Evolutionary conservation across 2,113 vertebrate species (phyloP), one percentile per base, ranked within the genome.

Genomic region (Dunckerocampus dactyliophorus): DNA sequence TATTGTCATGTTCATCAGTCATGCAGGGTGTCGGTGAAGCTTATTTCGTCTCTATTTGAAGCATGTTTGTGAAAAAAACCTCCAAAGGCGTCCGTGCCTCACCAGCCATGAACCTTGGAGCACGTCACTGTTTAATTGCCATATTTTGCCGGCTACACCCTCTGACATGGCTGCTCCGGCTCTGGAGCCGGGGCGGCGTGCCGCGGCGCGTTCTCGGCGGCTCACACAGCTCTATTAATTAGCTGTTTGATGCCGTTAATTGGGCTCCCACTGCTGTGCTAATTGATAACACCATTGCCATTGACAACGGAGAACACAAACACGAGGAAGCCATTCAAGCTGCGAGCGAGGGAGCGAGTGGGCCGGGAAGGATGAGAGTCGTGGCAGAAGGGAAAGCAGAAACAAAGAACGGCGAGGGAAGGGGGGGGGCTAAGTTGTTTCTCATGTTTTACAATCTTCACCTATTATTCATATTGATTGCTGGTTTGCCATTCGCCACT

Each of bases 231-330:
- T 89, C 85, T 85, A 88, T 90, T 92, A 92, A 92, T 91, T 88
- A 90, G 88, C 86, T 88, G 89, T 92, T 91, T 92, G 90, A 92
- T 90, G 88, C 82, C 88, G 89, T 89, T 91, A 92, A 92, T 91
- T 92, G 90, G 89, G 87, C 88, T 91, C 89, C 90, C 86, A 88
- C 88, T 86, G 88, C 88, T 91, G 86, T 88, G 88, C 88, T 91
- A 91, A 92, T 91, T 92, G 90, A 91, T 90, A 90, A 89, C 76
- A 77, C 85, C 80, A 87, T 88, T 80, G 80, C 87, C 86, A 85
- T 85, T 87, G 90, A 91, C 87, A 88, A 88, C 82, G 87, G 75
- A 64, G 82, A 88, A 88, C 79, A 86, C 83, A 86, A 86, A 88
- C 77, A 85, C 65, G 75, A 78, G 72, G 71, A 75, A 84, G 76